Evolutionary conservation across 2,113 vertebrate genomes (phyloP).

Genomic region (Rhinopomastus cyanomelas): DNA sequence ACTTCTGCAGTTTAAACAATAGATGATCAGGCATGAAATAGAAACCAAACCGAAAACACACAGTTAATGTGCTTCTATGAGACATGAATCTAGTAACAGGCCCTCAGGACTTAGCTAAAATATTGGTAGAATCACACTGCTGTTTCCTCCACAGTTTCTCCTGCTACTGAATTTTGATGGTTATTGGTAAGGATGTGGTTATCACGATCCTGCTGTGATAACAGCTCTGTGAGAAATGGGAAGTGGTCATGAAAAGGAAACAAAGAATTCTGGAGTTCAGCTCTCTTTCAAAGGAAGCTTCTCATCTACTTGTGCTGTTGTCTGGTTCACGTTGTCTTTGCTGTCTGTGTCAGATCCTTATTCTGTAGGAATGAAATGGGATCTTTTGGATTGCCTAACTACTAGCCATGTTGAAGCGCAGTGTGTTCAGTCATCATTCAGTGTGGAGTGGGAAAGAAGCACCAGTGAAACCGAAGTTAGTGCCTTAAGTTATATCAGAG

Average conservation of each 20-base stretch:
- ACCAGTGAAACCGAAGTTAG: background rate
- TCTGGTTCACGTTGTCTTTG: background rate
- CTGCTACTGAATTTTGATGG: background rate
- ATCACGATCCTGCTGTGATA: background rate
- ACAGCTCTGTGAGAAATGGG: background rate
- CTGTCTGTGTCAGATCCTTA: background rate
- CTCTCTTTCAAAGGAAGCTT: background rate
- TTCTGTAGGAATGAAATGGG: background rate
- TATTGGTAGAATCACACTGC: no score
- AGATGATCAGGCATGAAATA: background rate
- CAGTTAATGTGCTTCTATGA: background rate
- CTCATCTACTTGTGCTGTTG: background rate
- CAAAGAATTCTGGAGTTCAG: rapidly evolving
- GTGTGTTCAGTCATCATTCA: background rate
- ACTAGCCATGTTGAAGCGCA: rapidly evolving
- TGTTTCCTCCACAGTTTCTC: background rate
- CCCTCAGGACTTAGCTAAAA: background rate
- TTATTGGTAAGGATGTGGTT: background rate
- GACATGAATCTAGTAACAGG: background rate
- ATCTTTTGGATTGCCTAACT: background rate
- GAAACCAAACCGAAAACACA: background rate
- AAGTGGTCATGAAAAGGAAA: background rate
- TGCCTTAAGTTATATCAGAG: background rate
- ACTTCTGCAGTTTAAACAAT: background rate
- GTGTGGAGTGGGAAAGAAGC: background rate